Evolutionary conservation across 2,797 vertebrate genomes (phyloP).

Genomic region (Labroides dimidiatus): DNA sequence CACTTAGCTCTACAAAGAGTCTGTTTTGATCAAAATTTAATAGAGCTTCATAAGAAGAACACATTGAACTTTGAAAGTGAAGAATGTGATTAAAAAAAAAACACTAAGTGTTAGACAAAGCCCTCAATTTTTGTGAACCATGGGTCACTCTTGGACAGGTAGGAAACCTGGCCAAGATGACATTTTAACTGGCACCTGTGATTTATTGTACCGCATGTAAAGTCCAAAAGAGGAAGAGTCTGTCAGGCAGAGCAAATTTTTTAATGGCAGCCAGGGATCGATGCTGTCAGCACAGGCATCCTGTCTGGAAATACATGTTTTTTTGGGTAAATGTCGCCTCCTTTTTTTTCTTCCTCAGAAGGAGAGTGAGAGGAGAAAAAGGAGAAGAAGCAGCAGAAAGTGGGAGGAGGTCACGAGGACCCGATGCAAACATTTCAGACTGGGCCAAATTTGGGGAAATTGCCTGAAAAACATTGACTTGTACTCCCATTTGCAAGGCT

Average conservation of each 20-base stretch:
- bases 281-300: slow-evolving; percentile 83
- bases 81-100: slow-evolving; percentile 20
- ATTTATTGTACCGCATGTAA: slow-evolving; percentile 74
- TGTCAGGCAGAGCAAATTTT: slow-evolving; percentile 86
- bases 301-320: slow-evolving; percentile 83
- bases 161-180: slow-evolving; percentile 55
- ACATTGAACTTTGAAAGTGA: slow-evolving; percentile 15
- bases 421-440: slow-evolving; percentile 50
- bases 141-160: slow-evolving; percentile 43
- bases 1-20: slow-evolving; percentile 46
- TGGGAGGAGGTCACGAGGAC: slow-evolving; percentile 36
- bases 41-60: slow-evolving; percentile 23
- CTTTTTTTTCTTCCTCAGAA: slow-evolving; percentile 54
- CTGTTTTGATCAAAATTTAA: slow-evolving; percentile 68
- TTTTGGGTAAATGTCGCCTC: slow-evolving; percentile 72
- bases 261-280: slow-evolving; percentile 86
- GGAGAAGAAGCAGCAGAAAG: neutral
- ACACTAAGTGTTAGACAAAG: slow-evolving; percentile 3
- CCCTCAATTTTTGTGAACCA: neutral
- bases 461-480: slow-evolving; percentile 75
- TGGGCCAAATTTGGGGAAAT: slow-evolving; percentile 69
- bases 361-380: slow-evolving; percentile 30
- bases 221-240: slow-evolving; percentile 80
- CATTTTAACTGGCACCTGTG: slow-evolving; percentile 81
- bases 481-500: slow-evolving; percentile 47